These are phyloP conservation scores for Pseudopleuronectes americanus DNA, from an alignment of 2,797 vertebrate genomes.

Conservation along the genomic window DNA sequence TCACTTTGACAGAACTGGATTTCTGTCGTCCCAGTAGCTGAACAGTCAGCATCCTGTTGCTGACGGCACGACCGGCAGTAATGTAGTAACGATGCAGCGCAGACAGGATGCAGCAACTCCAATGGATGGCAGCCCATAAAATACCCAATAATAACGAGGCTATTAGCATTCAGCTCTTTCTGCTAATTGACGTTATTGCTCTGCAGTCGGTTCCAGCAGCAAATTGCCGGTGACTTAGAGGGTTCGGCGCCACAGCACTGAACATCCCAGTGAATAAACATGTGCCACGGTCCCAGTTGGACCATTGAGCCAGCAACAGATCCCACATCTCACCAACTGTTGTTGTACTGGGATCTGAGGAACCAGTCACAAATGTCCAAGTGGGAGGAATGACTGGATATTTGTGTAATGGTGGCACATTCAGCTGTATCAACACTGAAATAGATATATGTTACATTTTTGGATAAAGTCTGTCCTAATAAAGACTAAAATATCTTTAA, in stretches of 20 bases:
- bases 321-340: constrained; percentile 41
- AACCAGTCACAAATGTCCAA: constrained; percentile 5
- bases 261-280: constrained; percentile 46
- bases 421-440: neutral
- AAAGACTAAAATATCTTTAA: neutral
- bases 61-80: no score
- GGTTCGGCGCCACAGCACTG: constrained; percentile 8
- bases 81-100: constrained; percentile 9
- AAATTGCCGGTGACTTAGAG: constrained; percentile 13
- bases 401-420: neutral
- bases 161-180: constrained; percentile 32
- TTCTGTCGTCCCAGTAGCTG: neutral
- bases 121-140: constrained; percentile 7
- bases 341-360: constrained; percentile 17
- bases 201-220: neutral
- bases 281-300: constrained; percentile 13
- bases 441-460: neutral
- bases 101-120: neutral
- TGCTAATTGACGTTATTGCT: constrained; percentile 9
- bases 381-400: neutral
- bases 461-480: neutral
- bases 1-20: neutral
- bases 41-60: neutral
- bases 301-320: constrained; percentile 44
- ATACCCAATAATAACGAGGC: neutral